Evolutionary conservation across 2,113 vertebrate genomes (phyloP).

Genomic region (Protobothrops mucrosquamatus): DNA sequence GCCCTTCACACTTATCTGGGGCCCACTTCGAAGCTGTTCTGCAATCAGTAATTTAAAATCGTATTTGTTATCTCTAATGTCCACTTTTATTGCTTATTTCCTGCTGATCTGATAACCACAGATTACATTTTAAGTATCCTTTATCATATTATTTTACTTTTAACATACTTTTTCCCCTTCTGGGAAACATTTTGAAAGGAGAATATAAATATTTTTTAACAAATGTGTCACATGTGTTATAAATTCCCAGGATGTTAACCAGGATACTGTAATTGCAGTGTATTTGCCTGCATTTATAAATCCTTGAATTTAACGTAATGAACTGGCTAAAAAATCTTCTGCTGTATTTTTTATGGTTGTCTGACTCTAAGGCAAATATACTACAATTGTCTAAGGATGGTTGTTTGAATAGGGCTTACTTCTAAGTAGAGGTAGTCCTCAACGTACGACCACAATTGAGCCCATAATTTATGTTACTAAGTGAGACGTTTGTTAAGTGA

Average conservation of each 20-base stretch:
- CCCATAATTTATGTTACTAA: background rate
- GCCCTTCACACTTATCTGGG: background rate
- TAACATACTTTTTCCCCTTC: background rate
- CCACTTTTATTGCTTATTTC: background rate
- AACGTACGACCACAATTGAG: background rate
- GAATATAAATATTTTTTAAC: background rate
- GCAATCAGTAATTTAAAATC: background rate
- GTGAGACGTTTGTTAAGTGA: background rate
- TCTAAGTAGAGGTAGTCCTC: background rate
- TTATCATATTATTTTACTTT: background rate
- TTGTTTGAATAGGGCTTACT: background rate
- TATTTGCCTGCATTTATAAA: background rate
- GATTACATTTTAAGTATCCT: background rate
- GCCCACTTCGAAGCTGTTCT: background rate
- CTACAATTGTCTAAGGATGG: too few species aligned
- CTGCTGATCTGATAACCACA: background rate
- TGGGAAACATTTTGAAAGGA: background rate
- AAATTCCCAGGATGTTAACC: background rate
- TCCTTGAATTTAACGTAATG: background rate
- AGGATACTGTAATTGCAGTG: background rate
- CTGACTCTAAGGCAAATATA: background rate
- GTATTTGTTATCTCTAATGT: background rate
- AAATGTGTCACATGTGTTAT: background rate
- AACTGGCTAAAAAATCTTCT: background rate
- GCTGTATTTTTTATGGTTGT: background rate